phyloP scores from a whole-genome alignment of 2,113 vertebrate species.

The Gasterosteus aculeatus region DNA sequence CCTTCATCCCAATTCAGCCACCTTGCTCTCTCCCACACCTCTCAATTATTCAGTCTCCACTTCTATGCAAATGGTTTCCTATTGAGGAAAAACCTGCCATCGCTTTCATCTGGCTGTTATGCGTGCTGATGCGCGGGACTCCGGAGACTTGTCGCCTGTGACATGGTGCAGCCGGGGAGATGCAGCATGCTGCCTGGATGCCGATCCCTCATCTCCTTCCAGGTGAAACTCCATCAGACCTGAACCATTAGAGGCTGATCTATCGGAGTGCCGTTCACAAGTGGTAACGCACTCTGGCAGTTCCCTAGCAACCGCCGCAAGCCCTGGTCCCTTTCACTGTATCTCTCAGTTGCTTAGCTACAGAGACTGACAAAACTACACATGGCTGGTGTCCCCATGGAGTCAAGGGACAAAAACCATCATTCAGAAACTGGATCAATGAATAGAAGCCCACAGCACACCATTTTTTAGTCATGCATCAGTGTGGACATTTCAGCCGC shows the following conservation, averaged over 20 bases:
- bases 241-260: conserved; percentile 82
- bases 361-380: conserved; percentile 80
- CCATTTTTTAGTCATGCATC: conserved; percentile 11
- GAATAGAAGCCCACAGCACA: conserved; percentile 28
- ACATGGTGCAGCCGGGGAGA: conserved; percentile 75
- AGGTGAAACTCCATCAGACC: conserved; percentile 81
- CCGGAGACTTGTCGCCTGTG: conserved; percentile 74
- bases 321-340: conserved; percentile 77
- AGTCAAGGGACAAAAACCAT: conserved; percentile 67
- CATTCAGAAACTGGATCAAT: conserved; percentile 66
- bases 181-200: conserved; percentile 69
- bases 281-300: conserved; percentile 81
- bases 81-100: conserved; percentile 71
- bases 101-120: conserved; percentile 75
- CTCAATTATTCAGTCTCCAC: conserved; percentile 83
- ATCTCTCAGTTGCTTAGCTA: conserved; percentile 84
- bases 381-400: conserved; percentile 68
- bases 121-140: conserved; percentile 77
- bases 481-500: conserved; percentile 3
- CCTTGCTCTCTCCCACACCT: conserved; percentile 79
- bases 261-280: conserved; percentile 77
- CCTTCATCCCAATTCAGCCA: conserved; percentile 75
- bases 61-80: conserved; percentile 83
- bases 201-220: conserved; percentile 81
- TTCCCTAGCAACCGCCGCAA: conserved; percentile 86